Base-by-base conservation (phyloP, 2,113 vertebrate genomes). In the Calypte anna region DNA sequence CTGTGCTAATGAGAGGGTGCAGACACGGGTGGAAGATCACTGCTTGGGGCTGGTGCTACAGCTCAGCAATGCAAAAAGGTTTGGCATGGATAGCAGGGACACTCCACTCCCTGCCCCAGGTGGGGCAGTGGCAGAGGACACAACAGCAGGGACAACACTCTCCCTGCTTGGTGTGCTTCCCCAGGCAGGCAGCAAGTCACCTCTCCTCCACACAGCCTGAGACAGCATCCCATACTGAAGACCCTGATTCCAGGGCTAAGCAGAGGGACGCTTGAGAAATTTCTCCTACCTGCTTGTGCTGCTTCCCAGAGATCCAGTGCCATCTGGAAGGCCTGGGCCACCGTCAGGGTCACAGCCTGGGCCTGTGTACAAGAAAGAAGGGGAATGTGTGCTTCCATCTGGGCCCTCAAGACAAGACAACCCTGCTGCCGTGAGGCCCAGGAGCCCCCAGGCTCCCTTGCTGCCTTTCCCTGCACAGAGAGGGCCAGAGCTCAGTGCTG, bases 251-350 rank as follows among this genome's bases (percentile, higher is more conserved):
- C 59, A 80, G 36, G 18, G 28, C 53, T 19, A n/a, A 5, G 59
- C 50, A 51, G 64, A 80, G 67, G 72, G 19, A 77, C 7, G 19
- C 17, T 10, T n/a, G 38, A 54, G 43, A 84, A 75, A 63, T 62
- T 58, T 31, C 63, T 93, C 97, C 95, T 96, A 99, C 98, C 98
- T 98, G 98, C 97, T 86, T 98, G 98, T 94, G 98, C 96, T 53
- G 98, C 92, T 96, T 99, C 98, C 98, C 99, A 99, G 77, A 99
- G 97, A 93, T 99, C 98, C 66, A 99, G 96, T 16, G 99, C 99
- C 80, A 99, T 97, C 95, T 99, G 98, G 92, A 99, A 99, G 43
- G 99, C 99, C 97, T 99, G 99, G 9, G 99, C 99, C 27, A 99
- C 98, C 0, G 99, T 99, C 86, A 99, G 97, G 19, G 99, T 99